Evolutionary conservation across 2,113 vertebrate species (phyloP).

Genomic region (Laticauda colubrina): DNA sequence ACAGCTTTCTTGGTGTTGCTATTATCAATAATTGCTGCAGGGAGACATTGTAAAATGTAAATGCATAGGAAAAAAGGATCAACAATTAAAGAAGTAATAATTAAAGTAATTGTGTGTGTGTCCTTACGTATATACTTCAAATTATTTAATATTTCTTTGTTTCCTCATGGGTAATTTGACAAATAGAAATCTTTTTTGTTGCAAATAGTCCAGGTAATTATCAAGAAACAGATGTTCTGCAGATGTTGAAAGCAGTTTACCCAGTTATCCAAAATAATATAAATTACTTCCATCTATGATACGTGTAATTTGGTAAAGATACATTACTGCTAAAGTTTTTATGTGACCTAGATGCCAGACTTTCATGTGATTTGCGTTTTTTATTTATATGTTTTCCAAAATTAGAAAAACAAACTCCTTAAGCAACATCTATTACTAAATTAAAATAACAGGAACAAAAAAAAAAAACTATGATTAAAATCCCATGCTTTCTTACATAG

Average conservation of each 20-base stretch:
- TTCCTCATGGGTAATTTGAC: neutral
- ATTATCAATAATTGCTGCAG: constrained; percentile 3
- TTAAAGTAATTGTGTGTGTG: neutral
- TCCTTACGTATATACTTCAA: neutral
- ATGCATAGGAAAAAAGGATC: neutral
- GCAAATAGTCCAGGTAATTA: neutral
- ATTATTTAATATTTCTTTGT: neutral
- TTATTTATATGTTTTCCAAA: neutral
- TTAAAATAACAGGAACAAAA: neutral
- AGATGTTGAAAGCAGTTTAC: neutral
- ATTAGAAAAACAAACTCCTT: fast-evolving
- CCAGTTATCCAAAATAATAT: neutral
- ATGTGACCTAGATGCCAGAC: neutral
- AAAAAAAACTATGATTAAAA: neutral
- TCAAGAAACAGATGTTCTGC: neutral
- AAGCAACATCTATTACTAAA: neutral
- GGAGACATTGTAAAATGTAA: neutral
- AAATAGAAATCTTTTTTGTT: neutral
- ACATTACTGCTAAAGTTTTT: neutral
- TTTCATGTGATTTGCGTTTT: neutral
- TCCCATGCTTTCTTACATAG: neutral
- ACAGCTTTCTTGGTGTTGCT: neutral
- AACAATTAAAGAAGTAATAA: neutral
- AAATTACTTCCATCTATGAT: neutral
- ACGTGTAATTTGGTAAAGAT: neutral